A percentile compares a stretch with the other conserved stretches of the same genome.
phyloP scores from a whole-genome alignment of 30 jellyfish, hydroid and myxozoan genomes.

The Pelagia noctiluca region DNA sequence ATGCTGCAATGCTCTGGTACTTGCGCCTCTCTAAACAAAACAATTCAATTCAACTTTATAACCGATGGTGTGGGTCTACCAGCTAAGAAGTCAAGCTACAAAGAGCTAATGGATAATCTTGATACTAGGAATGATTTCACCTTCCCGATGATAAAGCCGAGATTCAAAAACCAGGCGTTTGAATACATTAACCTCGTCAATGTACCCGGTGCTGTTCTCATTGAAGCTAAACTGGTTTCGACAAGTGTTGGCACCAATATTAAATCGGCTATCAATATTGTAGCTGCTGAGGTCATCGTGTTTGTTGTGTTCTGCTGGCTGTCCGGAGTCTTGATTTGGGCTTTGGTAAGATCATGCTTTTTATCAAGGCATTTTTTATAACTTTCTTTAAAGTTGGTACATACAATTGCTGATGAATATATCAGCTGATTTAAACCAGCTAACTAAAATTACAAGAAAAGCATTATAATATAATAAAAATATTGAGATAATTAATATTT shows the following conservation, averaged over 20 bases:
- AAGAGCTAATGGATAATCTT: neutral
- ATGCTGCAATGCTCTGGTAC: constrained; percentile 4
- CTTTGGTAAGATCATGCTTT: constrained; percentile 68
- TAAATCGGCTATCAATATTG: neutral
- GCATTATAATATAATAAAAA: no score
- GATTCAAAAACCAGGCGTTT: neutral
- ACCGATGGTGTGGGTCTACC: constrained; percentile 15
- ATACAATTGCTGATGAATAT: no score
- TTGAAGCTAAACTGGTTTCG: neutral
- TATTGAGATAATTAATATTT: no score
- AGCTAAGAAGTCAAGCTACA: neutral
- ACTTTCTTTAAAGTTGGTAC: no score
- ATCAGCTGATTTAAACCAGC: no score
- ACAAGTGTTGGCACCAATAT: constrained; percentile 9
- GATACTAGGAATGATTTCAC: neutral
- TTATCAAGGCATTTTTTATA: no score
- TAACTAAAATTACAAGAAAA: no score
- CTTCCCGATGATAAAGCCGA: constrained; percentile 4
- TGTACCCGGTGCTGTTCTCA: constrained; percentile 61
- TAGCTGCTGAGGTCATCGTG: constrained; percentile 12
- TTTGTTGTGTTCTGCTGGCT: constrained; percentile 30
- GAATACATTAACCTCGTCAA: constrained; percentile 7
- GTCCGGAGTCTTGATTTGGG: constrained; percentile 58
- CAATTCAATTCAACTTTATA: neutral
- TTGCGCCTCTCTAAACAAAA: neutral